These are phyloP conservation scores for Oxycera nigricornis DNA, from an alignment of 2,888 invertebrate genomes.

Conservation along the genomic window DNA sequence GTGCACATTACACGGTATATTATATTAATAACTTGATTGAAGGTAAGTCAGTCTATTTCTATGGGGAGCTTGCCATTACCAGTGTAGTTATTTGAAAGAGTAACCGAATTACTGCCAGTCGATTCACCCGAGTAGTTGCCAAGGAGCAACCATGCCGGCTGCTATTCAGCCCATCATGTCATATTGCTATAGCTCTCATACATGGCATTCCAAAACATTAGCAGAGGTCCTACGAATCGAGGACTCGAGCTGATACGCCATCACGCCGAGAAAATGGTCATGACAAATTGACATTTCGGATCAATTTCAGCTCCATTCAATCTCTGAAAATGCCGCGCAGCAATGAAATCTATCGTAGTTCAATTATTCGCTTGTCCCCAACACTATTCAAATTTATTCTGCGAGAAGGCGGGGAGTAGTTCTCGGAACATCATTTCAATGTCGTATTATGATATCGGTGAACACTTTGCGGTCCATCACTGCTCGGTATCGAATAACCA, in stretches of 20 bases:
- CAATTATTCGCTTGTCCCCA: background rate
- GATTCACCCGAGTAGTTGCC: background rate
- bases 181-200: too few relatives aligned
- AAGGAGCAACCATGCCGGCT: too few relatives aligned
- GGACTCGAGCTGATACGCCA: background rate
- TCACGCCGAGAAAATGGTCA: background rate
- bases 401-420: too few relatives aligned
- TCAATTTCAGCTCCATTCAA: background rate
- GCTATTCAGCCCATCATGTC: too few relatives aligned
- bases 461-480: slow-evolving; percentile 34
- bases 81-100: background rate
- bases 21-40: slow-evolving; percentile 37
- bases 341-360: background rate
- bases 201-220: too few relatives aligned
- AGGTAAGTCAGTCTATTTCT: slow-evolving; percentile 28
- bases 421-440: background rate
- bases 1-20: background rate
- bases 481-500: slow-evolving; percentile 35
- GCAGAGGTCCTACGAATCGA: too few relatives aligned
- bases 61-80: background rate
- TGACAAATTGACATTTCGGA: background rate
- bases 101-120: background rate
- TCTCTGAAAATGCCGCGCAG: background rate
- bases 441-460: slow-evolving; percentile 9
- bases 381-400: background rate